Conservation (phyloP, 2,888 invertebrate species). For the Lingula anatina region DNA sequence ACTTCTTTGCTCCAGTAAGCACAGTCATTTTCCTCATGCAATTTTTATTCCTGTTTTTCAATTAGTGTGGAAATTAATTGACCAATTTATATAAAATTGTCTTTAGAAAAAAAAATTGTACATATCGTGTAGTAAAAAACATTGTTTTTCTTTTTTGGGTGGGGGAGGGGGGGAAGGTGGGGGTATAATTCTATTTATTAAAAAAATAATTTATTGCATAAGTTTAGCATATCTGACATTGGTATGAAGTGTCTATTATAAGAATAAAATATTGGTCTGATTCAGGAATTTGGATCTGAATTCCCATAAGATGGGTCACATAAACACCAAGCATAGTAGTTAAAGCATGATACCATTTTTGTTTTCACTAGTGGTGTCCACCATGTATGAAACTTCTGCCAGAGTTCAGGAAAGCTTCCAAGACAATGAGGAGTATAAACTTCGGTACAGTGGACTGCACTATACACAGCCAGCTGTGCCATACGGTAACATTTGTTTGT, state of each 20-base stretch:
- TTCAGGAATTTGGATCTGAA: too few species aligned
- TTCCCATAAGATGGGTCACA: too few species aligned
- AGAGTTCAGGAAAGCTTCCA: conserved; percentile 64
- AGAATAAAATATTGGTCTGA: too few species aligned
- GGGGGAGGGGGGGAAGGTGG: not conserved
- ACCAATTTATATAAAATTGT: too few species aligned
- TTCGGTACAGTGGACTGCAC: conserved; percentile 70
- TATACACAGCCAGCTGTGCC: conserved; percentile 59
- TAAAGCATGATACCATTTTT: too few species aligned
- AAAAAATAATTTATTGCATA: not conserved
- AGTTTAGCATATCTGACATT: too few species aligned
- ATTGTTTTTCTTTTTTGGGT: not conserved
- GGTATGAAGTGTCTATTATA: too few species aligned
- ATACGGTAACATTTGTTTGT: conserved; percentile 21
- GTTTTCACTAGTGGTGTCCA: conserved; percentile 63
- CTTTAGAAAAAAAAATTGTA: conserved; percentile 3
- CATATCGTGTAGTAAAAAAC: not conserved
- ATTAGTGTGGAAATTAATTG: too few species aligned
- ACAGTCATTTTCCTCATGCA: too few species aligned
- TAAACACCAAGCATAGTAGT: too few species aligned
- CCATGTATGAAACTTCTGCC: conserved; percentile 68
- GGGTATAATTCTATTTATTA: too few species aligned
- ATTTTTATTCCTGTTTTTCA: too few species aligned
- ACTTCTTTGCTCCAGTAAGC: conserved; percentile 68
- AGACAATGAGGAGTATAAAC: conserved; percentile 47